These are phyloP conservation scores for Hyphantria cunea DNA, from an alignment of 1,140 invertebrate species.

Conservation along the genomic window DNA sequence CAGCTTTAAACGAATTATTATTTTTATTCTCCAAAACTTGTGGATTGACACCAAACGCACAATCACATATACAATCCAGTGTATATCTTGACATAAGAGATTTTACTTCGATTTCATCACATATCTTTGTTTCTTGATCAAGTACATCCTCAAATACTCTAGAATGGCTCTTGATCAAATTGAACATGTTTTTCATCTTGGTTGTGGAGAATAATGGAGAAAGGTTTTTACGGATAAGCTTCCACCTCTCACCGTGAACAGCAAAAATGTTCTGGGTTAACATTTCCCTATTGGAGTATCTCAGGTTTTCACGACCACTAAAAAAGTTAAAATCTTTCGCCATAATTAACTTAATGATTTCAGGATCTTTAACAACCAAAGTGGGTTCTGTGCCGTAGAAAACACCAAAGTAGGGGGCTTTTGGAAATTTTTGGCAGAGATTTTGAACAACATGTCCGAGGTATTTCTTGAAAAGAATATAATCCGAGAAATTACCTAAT, in stretches of 20 bases:
- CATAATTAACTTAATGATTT: too few species aligned
- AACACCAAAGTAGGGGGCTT: too few species aligned
- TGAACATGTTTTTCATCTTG: conserved; percentile 83
- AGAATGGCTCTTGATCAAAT: conserved; percentile 62
- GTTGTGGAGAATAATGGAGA: conserved; percentile 83
- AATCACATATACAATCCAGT: conserved; percentile 81
- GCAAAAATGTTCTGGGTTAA: conserved; percentile 33
- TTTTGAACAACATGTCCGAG: conserved; percentile 1
- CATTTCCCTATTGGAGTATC: conserved; percentile 10
- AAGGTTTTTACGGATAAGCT: conserved; percentile 78
- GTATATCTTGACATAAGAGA: conserved; percentile 72
- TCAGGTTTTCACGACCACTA: conserved; percentile 17
- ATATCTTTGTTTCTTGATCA: conserved; percentile 29
- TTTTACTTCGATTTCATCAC: conserved; percentile 54
- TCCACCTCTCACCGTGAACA: conserved; percentile 78
- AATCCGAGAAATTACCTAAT: conserved; percentile 54
- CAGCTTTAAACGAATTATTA: conserved; percentile 67
- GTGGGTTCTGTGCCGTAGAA: too few species aligned
- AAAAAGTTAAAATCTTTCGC: conserved; percentile 33
- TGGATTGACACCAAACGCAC: conserved; percentile 81
- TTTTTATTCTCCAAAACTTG: conserved; percentile 74
- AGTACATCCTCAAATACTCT: conserved; percentile 57
- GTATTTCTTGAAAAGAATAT: conserved; percentile 35
- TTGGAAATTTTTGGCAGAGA: conserved; percentile 22
- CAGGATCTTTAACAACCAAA: too few species aligned